phyloP scores from a whole-genome alignment of 2,888 invertebrate genomes.

The Tipula confusa region DNA sequence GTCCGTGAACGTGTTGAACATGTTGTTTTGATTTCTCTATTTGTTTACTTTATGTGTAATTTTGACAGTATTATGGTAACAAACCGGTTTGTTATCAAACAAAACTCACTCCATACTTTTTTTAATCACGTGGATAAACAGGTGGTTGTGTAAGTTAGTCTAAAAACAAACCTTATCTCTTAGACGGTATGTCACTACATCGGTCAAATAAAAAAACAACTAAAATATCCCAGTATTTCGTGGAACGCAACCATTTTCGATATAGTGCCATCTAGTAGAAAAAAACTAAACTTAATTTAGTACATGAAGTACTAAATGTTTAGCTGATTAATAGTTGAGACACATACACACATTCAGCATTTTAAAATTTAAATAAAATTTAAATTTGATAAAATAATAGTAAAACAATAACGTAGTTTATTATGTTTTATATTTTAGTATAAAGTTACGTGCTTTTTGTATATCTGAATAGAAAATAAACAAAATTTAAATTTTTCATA shows the following conservation, averaged over 20 bases:
- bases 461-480: not conserved
- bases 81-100: no score
- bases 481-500: not conserved
- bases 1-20: no score
- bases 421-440: no score
- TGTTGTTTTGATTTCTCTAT: no score
- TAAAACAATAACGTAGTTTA: not conserved
- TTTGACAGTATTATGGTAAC: no score
- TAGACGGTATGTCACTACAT: no score
- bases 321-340: not conserved
- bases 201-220: not conserved
- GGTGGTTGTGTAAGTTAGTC: not conserved
- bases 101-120: no score
- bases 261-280: not conserved
- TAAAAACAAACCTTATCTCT: not conserved
- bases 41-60: no score
- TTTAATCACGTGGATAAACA: not conserved
- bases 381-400: not conserved
- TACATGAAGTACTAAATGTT: not conserved
- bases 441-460: not conserved
- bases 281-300: not conserved
- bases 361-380: not conserved
- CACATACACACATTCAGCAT: not conserved
- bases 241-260: not conserved
- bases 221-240: not conserved